Conservation (phyloP, 2,888 invertebrate genomes). For the Galeruca laticollis region DNA sequence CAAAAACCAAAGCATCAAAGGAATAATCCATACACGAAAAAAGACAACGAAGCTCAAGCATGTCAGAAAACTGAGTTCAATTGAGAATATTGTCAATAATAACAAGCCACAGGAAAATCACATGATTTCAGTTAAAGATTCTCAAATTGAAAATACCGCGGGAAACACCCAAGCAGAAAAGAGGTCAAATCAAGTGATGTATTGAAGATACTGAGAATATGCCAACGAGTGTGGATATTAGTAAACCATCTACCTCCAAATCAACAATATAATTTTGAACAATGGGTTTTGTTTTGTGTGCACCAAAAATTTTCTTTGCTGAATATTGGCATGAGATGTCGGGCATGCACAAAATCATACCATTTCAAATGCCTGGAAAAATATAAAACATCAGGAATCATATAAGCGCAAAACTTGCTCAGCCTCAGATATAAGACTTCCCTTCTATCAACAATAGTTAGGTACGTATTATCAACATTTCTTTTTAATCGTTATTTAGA, state of each 20-base stretch:
- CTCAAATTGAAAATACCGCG: slow-evolving; percentile 6
- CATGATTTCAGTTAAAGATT: slow-evolving; percentile 7
- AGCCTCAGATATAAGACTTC: slow-evolving; percentile 4
- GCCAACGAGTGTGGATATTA: slow-evolving; percentile 7
- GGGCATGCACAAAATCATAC: slow-evolving; percentile 5
- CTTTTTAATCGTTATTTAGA: not conserved
- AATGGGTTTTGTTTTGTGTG: slow-evolving; percentile 7
- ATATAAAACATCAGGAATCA: not conserved
- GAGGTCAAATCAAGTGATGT: slow-evolving; percentile 9
- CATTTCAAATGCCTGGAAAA: slow-evolving; percentile 17
- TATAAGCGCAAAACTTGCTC: slow-evolving; percentile 8
- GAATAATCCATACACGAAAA: slow-evolving; percentile 1
- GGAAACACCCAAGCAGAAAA: slow-evolving; percentile 11
- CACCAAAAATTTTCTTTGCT: slow-evolving; percentile 12
- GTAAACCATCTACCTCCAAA: slow-evolving; percentile 11
- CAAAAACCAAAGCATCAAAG: slow-evolving; percentile 2
- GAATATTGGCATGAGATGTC: slow-evolving; percentile 16
- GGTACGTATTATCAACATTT: slow-evolving; percentile 4
- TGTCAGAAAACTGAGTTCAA: slow-evolving; percentile 3
- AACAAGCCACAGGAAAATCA: not conserved
- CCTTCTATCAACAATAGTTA: no score
- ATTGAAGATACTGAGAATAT: not conserved
- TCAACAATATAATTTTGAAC: slow-evolving; percentile 15
- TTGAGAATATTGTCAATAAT: slow-evolving; percentile 11
- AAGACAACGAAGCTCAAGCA: slow-evolving; percentile 8